Evolutionary conservation across 1,140 invertebrate genomes (phyloP).

Genomic region (Tetramorium alpestre): DNA sequence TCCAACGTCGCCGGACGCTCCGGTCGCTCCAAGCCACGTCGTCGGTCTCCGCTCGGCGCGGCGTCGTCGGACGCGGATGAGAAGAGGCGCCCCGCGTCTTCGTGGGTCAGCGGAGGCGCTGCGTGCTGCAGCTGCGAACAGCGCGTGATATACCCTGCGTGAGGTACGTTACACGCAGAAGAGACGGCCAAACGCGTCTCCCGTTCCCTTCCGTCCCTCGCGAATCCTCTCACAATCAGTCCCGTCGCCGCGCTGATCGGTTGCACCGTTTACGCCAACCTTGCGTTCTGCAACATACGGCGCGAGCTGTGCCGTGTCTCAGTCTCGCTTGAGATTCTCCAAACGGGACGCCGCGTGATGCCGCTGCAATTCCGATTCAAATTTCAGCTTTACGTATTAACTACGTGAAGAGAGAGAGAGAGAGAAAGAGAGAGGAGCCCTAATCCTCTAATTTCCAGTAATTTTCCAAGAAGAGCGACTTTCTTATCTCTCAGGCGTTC

Average conservation of each 20-base stretch:
- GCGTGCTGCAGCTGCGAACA: slow-evolving; percentile 12
- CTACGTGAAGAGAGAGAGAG: background rate
- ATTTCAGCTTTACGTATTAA: background rate
- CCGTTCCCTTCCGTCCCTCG: background rate
- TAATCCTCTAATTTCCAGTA: too few relatives aligned
- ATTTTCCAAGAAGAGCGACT: too few relatives aligned
- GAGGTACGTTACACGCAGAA: slow-evolving; percentile 15
- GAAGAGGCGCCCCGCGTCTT: slow-evolving; percentile 46
- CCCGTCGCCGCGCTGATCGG: background rate
- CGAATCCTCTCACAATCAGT: background rate
- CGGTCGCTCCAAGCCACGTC: background rate
- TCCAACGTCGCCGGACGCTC: background rate
- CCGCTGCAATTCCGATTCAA: background rate
- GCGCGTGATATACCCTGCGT: slow-evolving; percentile 24
- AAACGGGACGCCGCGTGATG: too few relatives aligned
- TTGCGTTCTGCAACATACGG: background rate
- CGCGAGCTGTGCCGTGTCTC: background rate
- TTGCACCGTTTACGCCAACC: background rate
- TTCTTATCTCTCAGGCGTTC: too few relatives aligned
- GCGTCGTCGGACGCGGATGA: slow-evolving; percentile 43
- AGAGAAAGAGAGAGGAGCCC: too few relatives aligned
- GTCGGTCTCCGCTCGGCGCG: background rate
- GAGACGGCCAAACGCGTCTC: background rate
- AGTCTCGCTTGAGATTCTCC: too few relatives aligned
- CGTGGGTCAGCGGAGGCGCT: slow-evolving; percentile 53